phyloP scores from a whole-genome alignment of 2,888 invertebrate genomes.

The Drosophila limbata region DNA sequence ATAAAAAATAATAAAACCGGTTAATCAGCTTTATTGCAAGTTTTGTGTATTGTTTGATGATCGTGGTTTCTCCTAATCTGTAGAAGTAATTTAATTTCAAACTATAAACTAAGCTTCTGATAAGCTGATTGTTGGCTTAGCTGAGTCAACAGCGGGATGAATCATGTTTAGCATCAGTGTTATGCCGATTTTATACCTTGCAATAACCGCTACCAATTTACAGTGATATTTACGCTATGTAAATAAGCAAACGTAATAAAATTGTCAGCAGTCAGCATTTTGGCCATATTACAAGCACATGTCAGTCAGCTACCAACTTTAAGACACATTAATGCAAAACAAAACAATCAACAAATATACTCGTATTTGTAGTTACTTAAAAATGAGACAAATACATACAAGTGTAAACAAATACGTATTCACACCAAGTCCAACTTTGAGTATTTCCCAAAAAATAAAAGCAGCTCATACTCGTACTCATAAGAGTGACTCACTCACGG shows the following conservation, averaged over 20 bases:
- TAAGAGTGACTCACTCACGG: constrained; percentile 47
- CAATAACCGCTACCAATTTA: constrained; percentile 1
- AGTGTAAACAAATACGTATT: background rate
- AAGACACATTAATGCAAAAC: constrained; percentile 11
- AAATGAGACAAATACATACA: background rate
- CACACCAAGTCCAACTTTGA: constrained; percentile 20
- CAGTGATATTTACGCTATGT: background rate
- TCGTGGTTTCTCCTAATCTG: background rate
- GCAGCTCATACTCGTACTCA: background rate
- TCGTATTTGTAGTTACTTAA: constrained; percentile 41
- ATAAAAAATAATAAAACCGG: constrained; percentile 37
- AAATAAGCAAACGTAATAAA: constrained; percentile 23
- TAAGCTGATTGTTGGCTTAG: constrained; percentile 9
- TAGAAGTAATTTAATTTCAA: background rate
- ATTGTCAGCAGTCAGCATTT: constrained; percentile 27
- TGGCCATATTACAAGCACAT: constrained; percentile 35
- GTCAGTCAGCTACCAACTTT: constrained; percentile 46
- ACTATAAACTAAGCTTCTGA: background rate
- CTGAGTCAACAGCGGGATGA: constrained; percentile 47
- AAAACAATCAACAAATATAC: constrained; percentile 45
- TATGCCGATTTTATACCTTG: background rate
- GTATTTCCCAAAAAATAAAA: constrained; percentile 52
- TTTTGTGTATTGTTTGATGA: background rate
- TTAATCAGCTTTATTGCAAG: constrained; percentile 36
- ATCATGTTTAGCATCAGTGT: constrained; percentile 30